Evolutionary conservation across 2,888 invertebrate genomes (phyloP).

Genomic region (Eulithis testata): DNA sequence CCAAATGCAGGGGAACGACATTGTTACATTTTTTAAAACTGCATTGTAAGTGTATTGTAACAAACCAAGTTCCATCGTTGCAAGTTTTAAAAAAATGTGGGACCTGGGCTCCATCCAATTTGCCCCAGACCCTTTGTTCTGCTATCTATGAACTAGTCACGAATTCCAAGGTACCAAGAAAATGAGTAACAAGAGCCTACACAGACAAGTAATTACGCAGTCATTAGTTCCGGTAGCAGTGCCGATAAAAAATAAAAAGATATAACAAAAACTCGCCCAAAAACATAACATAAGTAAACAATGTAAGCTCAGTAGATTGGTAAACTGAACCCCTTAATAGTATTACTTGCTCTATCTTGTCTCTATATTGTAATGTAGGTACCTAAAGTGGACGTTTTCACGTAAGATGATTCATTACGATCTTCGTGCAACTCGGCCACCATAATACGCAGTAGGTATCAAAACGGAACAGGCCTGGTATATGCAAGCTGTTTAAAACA

Average conservation of each 20-base stretch:
- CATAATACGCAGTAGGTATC: background rate
- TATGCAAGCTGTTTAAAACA: slow-evolving; percentile 7
- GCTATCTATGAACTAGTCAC: slow-evolving; percentile 6
- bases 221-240: slow-evolving; percentile 33
- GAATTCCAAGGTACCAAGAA: slow-evolving; percentile 11
- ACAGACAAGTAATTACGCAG: slow-evolving; percentile 29
- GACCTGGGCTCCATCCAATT: no score
- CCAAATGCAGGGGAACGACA: slow-evolving; percentile 44
- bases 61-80: no score
- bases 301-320: background rate
- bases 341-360: no score
- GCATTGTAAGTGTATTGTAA: no score
- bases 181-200: slow-evolving; percentile 28
- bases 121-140: no score
- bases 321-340: background rate
- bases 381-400: no score
- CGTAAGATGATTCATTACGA: no score
- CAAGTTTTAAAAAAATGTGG: no score
- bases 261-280: slow-evolving; percentile 14
- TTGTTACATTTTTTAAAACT: no score
- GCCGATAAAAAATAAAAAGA: slow-evolving; percentile 24
- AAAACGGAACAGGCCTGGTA: background rate
- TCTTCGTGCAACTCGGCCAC: no score
- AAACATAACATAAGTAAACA: background rate
- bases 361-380: no score